These are phyloP conservation scores for Sinocyclocheilus anshuiensis DNA, from an alignment of 2,113 vertebrate genomes.

Conservation along the genomic window DNA sequence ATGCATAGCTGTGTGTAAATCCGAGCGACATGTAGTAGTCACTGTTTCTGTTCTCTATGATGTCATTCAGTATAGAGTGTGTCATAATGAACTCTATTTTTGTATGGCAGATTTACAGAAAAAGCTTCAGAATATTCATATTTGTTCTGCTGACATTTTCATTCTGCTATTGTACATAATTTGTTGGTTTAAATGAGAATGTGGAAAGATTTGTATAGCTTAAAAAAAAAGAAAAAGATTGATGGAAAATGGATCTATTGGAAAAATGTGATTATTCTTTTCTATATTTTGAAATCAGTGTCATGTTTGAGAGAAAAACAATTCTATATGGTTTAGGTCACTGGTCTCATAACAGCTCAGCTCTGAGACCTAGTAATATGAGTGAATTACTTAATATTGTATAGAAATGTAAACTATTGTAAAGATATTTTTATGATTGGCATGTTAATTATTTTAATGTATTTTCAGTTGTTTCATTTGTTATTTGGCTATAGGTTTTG, in stretches of 20 bases:
- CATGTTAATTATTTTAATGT: conserved; percentile 79
- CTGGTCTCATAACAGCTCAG: conserved; percentile 32
- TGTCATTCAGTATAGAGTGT: conserved; percentile 30
- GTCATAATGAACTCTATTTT: conserved; percentile 70
- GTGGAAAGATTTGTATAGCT: conserved; percentile 21
- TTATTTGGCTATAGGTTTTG: conserved; percentile 68
- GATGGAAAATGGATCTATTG: neutral
- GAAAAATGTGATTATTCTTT: conserved; percentile 19
- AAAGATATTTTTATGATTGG: conserved; percentile 81
- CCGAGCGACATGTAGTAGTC: neutral
- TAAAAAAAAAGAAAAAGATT: conserved; percentile 11
- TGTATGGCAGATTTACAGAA: conserved; percentile 64
- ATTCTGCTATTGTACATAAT: conserved; percentile 60
- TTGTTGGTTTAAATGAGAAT: conserved; percentile 32
- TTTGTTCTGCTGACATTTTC: conserved; percentile 63
- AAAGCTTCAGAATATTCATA: conserved; percentile 61
- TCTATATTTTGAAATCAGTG: conserved; percentile 1
- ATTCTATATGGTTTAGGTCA: conserved; percentile 37
- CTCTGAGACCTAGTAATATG: conserved; percentile 38
- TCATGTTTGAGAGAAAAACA: conserved; percentile 31
- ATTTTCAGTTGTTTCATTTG: conserved; percentile 64
- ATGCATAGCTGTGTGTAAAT: conserved; percentile 21
- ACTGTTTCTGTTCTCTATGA: conserved; percentile 18
- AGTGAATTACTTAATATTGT: conserved; percentile 60
- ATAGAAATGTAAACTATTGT: conserved; percentile 82